Base-by-base conservation (phyloP, 2,113 vertebrate species). In the Rostratula benghalensis region DNA sequence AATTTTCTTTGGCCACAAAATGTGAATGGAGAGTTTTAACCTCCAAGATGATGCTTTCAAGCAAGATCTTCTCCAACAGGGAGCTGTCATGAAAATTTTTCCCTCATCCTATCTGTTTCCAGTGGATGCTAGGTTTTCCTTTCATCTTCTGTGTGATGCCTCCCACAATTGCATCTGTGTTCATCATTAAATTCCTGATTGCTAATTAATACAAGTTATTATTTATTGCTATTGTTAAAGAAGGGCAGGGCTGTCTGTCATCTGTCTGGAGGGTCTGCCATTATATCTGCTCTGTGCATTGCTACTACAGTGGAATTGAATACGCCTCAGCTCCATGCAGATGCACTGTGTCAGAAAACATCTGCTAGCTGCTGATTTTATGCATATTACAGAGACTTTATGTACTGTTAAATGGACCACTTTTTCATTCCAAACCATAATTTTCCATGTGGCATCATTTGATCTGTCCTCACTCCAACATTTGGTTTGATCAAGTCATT, bases 291-390 rank as follows among this genome's bases (percentile, higher is more conserved):
- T 89, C 74, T 89, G 87, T 60, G 77, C 73, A 54, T 73, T 92
- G 83, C 87, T 4, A 3, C 89, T 96, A 59, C 82, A 77, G 67
- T 67, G 87, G 83, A 94, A 89, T 13, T 76, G 77, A 95, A 65
- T 84, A 50, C 1, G 70, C 78, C 71, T 91, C 81, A 82, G 87
- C 77, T 43, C 94, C 57, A 22, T 93, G 87, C 92, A 97, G 94
- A 96, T 96, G 93, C 89, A 94, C 83, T 84, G 83, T 94, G 87
- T 96, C 94, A 95, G 94, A 96, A 96, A 97, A 97, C 95, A 97
- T 97, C 96, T 96, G 96, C 87, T 96, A 87, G 87, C 83, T 96
- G 94, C 86, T 96, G 96, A 95, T 97, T 96, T 97, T 97, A 95
- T 97, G 95, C 83, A 61, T 94, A 97, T 92, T 96, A 91, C 83